Evolutionary conservation across 2,797 vertebrate species (phyloP), one percentile per base, ranked within the genome.

Genomic region (Tokudaia muenninki): DNA sequence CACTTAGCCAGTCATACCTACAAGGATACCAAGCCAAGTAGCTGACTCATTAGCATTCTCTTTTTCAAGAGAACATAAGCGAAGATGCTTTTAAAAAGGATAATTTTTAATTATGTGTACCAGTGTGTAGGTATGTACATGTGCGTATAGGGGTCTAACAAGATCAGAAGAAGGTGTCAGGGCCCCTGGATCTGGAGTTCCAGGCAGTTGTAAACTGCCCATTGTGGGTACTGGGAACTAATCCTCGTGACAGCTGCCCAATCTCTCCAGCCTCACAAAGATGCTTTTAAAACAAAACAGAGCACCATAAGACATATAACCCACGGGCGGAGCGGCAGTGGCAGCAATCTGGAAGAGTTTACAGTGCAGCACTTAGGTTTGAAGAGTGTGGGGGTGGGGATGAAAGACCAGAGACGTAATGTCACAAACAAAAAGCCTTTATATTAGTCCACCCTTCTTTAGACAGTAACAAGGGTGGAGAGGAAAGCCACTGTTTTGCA

Each of bases 371-470:
- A 74, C 88, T 96, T 94, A 55, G 41, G 90, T 88, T 92, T 93
- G 47, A 96, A 90, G 24, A 90, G 67, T 44, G 67, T 52, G 29
- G 47, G 47, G 47, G 77, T 52, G 63, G 63, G 91, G 79, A 83
- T 37, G 44, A 70, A 87, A 96, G 91, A 91, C 91, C 75, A 74
- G 67, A 96, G 92, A 81, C 67, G 55, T 61, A 37, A 74, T 91
- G 80, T 89, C 65, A 90, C 90, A 92, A 92, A 97, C 80, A 96
- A 94, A 97, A 94, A 88, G 83, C 89, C 96, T 96, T 95, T 83
- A 50, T 95, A 88, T 95, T 26, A 95, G 90, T 91, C 82, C 88
- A 75, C 78, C 82, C 91, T 67, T 61, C 94, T 47, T 81, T 57
- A 96, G 94, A 95, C 91, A 94, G 96, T 78, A 87, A 96, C 82